phyloP scores from a whole-genome alignment of 2,797 vertebrate species.

The Mormyrops boulengeri region DNA sequence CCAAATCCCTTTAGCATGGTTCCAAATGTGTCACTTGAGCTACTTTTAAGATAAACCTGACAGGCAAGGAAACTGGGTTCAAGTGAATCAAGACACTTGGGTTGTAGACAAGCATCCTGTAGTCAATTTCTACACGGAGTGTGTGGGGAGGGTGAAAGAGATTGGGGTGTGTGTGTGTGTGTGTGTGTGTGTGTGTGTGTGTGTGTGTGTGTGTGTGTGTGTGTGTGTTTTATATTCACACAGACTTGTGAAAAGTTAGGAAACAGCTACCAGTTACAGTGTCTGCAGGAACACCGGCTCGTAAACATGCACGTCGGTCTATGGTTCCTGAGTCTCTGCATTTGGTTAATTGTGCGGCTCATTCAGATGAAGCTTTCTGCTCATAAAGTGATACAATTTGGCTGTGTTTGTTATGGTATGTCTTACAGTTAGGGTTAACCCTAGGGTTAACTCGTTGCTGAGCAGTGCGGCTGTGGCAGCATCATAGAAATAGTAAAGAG shows the following conservation, averaged over 20 bases:
- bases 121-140: neutral
- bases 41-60: constrained; percentile 1
- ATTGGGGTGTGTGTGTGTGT: neutral
- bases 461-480: neutral
- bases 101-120: neutral
- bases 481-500: neutral
- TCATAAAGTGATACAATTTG: neutral
- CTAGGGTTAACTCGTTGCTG: neutral
- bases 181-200: too few species aligned
- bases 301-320: neutral
- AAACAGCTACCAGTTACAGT: neutral
- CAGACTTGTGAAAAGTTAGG: neutral
- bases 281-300: neutral
- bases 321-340: neutral
- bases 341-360: neutral
- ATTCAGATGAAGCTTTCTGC: neutral
- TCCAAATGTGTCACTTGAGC: constrained; percentile 2
- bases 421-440: neutral
- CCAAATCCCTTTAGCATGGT: constrained; percentile 13
- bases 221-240: neutral
- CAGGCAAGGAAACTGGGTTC: neutral
- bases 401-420: neutral
- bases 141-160: neutral
- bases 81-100: neutral
- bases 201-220: neutral